Evolutionary conservation across 2,113 vertebrate genomes (phyloP).

Genomic region (Syngnathus floridae): DNA sequence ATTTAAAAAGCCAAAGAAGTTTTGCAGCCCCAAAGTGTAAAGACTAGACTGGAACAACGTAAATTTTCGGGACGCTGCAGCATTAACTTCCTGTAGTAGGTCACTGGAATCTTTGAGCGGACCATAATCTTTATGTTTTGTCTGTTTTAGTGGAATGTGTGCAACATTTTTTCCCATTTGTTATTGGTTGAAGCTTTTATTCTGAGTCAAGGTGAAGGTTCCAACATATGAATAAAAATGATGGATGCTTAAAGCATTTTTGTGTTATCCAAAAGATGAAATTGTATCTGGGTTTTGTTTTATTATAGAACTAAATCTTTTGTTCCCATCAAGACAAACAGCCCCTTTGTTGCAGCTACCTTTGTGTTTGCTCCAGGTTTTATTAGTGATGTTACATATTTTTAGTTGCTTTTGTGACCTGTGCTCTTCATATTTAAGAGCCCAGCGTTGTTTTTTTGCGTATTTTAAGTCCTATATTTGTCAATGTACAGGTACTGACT

Average conservation of each 20-base stretch:
- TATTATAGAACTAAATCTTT: conserved; percentile 5
- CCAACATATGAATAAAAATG: conserved; percentile 7
- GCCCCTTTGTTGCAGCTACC: neutral
- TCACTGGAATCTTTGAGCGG: neutral
- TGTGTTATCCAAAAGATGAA: neutral
- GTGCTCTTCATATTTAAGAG: conserved; percentile 1
- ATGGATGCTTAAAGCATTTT: conserved; percentile 1
- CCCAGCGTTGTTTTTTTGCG: neutral
- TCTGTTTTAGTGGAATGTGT: conserved; percentile 1
- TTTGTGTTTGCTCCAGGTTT: neutral
- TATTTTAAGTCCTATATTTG: neutral
- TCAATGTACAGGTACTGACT: neutral
- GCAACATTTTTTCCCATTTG: conserved; percentile 1
- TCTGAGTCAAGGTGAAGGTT: conserved; percentile 3
- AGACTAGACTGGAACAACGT: neutral
- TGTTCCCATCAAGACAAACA: neutral
- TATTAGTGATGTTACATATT: neutral
- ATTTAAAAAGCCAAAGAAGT: neutral
- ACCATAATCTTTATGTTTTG: neutral
- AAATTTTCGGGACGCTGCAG: neutral
- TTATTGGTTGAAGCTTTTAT: neutral
- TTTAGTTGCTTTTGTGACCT: neutral
- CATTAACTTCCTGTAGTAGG: neutral
- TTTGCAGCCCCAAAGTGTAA: neutral
- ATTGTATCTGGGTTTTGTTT: neutral